phyloP scores from a whole-genome alignment of 30 jellyfish, hydroid and myxozoan genomes.

The Sanderia malayensis region DNA sequence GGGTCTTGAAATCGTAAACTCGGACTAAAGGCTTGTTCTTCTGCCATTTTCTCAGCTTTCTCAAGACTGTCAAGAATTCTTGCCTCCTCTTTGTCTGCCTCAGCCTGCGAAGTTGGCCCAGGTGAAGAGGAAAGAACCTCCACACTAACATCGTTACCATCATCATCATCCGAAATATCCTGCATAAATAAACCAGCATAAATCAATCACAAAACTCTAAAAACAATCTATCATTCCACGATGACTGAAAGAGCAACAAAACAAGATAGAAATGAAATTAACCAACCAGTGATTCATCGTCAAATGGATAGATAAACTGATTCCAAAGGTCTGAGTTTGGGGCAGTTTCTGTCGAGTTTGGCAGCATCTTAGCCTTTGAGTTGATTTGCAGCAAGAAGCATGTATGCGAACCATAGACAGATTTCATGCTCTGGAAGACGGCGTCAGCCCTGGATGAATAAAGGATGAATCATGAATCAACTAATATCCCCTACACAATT shows the following conservation, averaged over 20 bases:
- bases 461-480: no score
- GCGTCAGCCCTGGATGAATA: conserved; percentile 89
- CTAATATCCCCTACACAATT: background rate
- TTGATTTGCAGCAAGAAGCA: conserved; percentile 84
- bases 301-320: conserved; percentile 69
- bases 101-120: conserved; percentile 77
- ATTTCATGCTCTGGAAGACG: conserved; percentile 88
- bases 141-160: conserved; percentile 18
- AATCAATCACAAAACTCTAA: no score
- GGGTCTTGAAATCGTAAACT: conserved; percentile 86
- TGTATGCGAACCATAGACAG: conserved; percentile 93
- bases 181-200: conserved; percentile 10
- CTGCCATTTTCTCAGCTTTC: conserved; percentile 78
- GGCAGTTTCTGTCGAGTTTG: conserved; percentile 57
- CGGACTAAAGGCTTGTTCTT: conserved; percentile 54
- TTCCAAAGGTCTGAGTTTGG: conserved; percentile 88
- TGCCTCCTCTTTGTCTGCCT: conserved; percentile 87
- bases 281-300: conserved; percentile 87
- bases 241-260: no score
- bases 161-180: conserved; percentile 72
- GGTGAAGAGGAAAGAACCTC: conserved; percentile 22
- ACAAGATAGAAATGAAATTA: background rate
- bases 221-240: no score
- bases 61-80: conserved; percentile 67
- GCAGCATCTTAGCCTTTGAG: conserved; percentile 67